A percentile compares a stretch with the other conserved stretches of the same genome.
phyloP scores from a whole-genome alignment of 2,797 vertebrate species.

The Rhinichthys osculus region DNA sequence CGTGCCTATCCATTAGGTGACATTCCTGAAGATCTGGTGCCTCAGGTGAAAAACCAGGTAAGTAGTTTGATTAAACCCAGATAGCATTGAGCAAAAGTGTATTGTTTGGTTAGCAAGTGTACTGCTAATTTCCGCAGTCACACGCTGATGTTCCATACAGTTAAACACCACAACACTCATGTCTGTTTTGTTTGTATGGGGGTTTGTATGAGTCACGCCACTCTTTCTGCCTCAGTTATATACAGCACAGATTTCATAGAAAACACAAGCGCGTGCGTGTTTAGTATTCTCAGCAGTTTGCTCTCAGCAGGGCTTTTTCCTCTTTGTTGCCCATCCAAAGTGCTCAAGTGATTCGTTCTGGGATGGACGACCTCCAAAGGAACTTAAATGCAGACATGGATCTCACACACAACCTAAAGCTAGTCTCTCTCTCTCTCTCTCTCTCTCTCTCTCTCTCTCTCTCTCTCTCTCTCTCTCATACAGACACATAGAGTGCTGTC shows the following conservation, averaged over 20 bases:
- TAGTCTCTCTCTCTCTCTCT: not conserved
- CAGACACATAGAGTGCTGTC: slow-evolving; percentile 39
- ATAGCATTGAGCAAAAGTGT: slow-evolving; percentile 31
- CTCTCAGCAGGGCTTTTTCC: slow-evolving; percentile 33
- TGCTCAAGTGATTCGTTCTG: slow-evolving; percentile 37
- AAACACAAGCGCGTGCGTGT: slow-evolving; percentile 12
- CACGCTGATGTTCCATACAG: not conserved
- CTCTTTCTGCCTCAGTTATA: not conserved
- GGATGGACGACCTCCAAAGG: slow-evolving; percentile 21
- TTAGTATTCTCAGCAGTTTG: slow-evolving; percentile 39
- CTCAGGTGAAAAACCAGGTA: slow-evolving; percentile 96
- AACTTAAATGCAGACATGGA: slow-evolving; percentile 12
- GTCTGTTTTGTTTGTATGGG: not conserved
- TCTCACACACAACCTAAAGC: slow-evolving; percentile 18
- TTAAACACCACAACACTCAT: not conserved
- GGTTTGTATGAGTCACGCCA: not conserved
- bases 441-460: not conserved
- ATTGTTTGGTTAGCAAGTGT: not conserved
- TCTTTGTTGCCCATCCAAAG: slow-evolving; percentile 19
- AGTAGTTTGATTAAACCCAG: slow-evolving; percentile 48
- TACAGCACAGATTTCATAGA: not conserved
- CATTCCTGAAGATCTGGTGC: slow-evolving; percentile 93
- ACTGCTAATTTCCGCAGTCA: not conserved
- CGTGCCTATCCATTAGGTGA: slow-evolving; percentile 94
- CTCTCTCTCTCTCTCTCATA: not conserved